Evolutionary conservation across 2,797 vertebrate species (phyloP), one percentile per base, ranked within the genome.

Genomic region (Takifugu rubripes): DNA sequence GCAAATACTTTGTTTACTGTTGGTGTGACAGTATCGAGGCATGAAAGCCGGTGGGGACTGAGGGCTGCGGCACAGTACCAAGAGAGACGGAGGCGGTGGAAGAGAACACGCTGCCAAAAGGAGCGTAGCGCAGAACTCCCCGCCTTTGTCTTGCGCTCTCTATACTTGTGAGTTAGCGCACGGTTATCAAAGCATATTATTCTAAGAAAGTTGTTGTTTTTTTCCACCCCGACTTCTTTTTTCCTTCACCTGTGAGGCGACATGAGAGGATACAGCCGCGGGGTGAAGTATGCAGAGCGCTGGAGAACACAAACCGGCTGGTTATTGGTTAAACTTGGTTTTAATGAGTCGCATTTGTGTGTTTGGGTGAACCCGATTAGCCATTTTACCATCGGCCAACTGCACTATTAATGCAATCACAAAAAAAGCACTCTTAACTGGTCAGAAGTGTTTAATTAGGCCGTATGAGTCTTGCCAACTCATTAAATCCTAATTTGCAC

Each of bases 1-100:
- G 82, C 79, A 87, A 90, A 88, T 85, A 60, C 47, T 58, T 77
- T 87, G 84, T 86, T 88, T 85, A 82, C 85, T 68, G 64, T 85
- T 87, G 69, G 67, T 84, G 74, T 78, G 81, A 88, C 81, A 83
- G 79, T 74, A 82, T 78, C 74, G 81, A 84, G 75, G 75, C 77
- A 77, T 10, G 49, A 64, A 81, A 81, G 65, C 67, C 82, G 70
- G 80, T 55, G 68, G 86, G 81, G 84, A 86, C 75, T 36, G 10
- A 50, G 66, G 67, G 61, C 64, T 73, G 70, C 65, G 71, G 77
- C 70, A 78, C 79, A 77, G 77, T 81, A 81, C 78, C 75, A 75
- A 84, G 66, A 66, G 72, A 74, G 72, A 81, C 5, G 6, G 52
- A 51, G 51, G 45, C 12, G 48, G 17, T 15, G n/a, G n/a, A 74